Evolutionary conservation across 2,797 vertebrate genomes (phyloP).

Genomic region (Microcaecilia unicolor): DNA sequence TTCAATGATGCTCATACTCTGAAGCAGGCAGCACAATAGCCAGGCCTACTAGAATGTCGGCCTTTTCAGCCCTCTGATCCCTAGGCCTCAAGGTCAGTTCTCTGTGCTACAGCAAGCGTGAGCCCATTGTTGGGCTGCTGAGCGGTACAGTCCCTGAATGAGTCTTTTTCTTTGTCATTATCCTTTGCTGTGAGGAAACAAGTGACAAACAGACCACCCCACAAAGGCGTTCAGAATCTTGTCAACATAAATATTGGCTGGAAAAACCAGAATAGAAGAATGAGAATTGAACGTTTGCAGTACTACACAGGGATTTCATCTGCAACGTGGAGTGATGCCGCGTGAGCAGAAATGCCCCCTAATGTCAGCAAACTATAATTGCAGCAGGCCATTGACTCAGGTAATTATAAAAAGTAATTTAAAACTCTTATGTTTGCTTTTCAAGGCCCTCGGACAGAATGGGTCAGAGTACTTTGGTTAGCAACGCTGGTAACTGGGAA

Average conservation of each 20-base stretch:
- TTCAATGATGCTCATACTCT: conserved; percentile 30
- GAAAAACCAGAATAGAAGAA: neutral
- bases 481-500: no score
- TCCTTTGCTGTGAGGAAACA: conserved; percentile 8
- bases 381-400: no score
- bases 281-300: neutral
- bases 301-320: neutral
- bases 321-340: no score
- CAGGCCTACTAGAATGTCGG: conserved; percentile 37
- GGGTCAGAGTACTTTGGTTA: no score
- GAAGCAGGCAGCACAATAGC: conserved; percentile 27
- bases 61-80: conserved; percentile 35
- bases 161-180: no score
- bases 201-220: no score
- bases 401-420: no score
- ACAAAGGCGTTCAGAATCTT: conserved; percentile 17
- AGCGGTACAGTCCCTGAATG: conserved; percentile 17
- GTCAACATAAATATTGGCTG: conserved; percentile 8
- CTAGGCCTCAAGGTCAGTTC: conserved; percentile 28
- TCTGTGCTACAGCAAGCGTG: conserved; percentile 7
- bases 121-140: conserved; percentile 7
- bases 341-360: no score
- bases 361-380: no score
- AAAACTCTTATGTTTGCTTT: no score
- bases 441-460: no score